Evolutionary conservation across 1,140 invertebrate species (phyloP), one percentile per base, ranked within the genome.

Genomic region (Drosophila ananassae): DNA sequence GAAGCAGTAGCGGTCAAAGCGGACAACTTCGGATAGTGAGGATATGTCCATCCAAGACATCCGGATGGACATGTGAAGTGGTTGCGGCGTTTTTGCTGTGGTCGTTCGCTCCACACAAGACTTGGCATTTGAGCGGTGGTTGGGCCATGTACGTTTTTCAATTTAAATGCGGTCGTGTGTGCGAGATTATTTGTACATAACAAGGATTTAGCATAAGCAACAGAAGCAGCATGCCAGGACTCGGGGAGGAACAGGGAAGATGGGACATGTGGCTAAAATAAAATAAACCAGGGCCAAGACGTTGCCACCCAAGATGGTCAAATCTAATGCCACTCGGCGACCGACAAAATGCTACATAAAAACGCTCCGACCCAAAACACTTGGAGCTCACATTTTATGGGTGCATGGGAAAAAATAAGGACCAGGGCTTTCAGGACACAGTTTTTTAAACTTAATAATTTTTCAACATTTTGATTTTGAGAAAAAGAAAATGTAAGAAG

Each of bases 91-190:
- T 78, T 78, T 63, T 55, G 74, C 55, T 73, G 67, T 30, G 58
- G 75, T 30, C 64, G 74, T 79, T 57, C 37, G 59, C 41, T 60
- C 44, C 55, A 71, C 56, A 71, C 60, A 63, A 75, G 73, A 66
- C 64, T 17, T 41, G 63, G 66, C 63, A 69, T 75, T 50, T 66
- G 68, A 46, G 55, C 22, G 46, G 41, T 64, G 73, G 48, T 54
- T 69, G 64, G 64, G 73, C 57, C 72, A 59, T 79, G 76, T 79
- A 89, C 83, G 84, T 89, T 89, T 89, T 89, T 89, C 83, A 89
- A 89, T 89, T 89, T 89, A 89, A 89, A 89, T 89, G 83, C 83
- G 84, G 79, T 89, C 84, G 84, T 89, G 83, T 89, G 79, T 89
- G 79, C 73, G 68, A 83, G 83, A 89, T 89, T 89, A 89, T 89